These are phyloP conservation scores for Sterrhoptilus dennistouni DNA, from an alignment of 2,113 vertebrate genomes.

Conservation along the genomic window DNA sequence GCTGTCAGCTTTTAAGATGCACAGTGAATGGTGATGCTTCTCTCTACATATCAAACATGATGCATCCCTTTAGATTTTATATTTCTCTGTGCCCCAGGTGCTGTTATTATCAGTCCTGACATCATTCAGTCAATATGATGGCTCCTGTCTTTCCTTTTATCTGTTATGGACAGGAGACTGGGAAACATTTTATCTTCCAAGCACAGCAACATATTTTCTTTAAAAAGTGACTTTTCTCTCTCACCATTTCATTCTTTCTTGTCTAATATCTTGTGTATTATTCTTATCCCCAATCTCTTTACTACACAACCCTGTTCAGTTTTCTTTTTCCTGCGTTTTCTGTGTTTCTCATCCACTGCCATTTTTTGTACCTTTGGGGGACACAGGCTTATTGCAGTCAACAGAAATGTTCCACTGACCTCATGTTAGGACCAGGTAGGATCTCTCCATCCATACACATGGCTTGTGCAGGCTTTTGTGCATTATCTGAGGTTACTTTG, in stretches of 20 bases:
- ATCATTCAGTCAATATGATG: conserved; percentile 48
- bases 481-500: not conserved
- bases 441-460: not conserved
- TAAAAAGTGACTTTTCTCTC: not conserved
- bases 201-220: conserved; percentile 19
- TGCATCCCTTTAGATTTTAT: conserved; percentile 37
- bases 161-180: conserved; percentile 40
- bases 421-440: not conserved
- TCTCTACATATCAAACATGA: conserved; percentile 37
- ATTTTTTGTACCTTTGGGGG: not conserved
- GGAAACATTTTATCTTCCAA: conserved; percentile 60
- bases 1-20: conserved; percentile 7
- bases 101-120: conserved; percentile 28
- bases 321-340: not conserved
- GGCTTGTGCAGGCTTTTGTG: not conserved
- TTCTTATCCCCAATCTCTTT: not conserved
- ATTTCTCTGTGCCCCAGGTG: conserved; percentile 19
- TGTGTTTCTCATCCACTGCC: not conserved
- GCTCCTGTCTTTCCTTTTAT: conserved; percentile 52
- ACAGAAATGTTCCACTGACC: not conserved
- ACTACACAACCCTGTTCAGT: not conserved
- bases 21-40: not conserved
- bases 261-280: not conserved
- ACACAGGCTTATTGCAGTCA: not conserved
- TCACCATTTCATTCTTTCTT: not conserved